Base-by-base conservation (phyloP, 1,140 invertebrate genomes). In the Lycorma delicatula region DNA sequence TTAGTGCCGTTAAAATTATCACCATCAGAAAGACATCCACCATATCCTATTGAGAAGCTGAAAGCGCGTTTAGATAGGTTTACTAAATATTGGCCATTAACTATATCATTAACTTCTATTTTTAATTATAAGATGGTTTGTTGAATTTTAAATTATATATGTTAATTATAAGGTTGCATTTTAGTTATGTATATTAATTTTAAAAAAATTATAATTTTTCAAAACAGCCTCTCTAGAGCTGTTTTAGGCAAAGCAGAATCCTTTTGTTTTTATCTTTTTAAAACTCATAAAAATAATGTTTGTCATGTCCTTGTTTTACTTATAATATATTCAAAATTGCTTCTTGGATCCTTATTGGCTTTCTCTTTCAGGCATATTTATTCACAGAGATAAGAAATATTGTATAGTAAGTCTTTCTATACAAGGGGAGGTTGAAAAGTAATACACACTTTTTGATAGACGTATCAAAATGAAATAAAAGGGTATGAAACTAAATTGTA, bases 61-160 rank as follows among this genome's bases (percentile, higher is more conserved):
- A 79, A 84, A 59, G 74, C 80, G 3, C 76, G 83, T 47, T 66
- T 97, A 0, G 82, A 86, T 46, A 75, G 90, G 26, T 79, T 87
- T 58, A 93, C 93, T 0, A 83, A 86, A 48, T 93, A 93, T 72
- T 98, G 93, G 89, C 94, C 95, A 0, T 79, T 97, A 48, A 93
- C 90, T 5, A 91, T 93, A 47, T 88, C 87, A 13, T 86, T 89
- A 3, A 95, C 92, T 0, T 80, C 93, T 11, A 84, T 97, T 63
- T 97, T 91, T 66, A 95, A 94, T 68, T 75, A 95, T 57, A 82
- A 83, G 67, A 82, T 84, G 54, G 87, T 91, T 74, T 80, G 77
- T 74, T 49, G 31, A 22, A 1, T 1, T 22, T 29, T 29, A 38
- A 34, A 6, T 31, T 41, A 22, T 51, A 23, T n/a, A 34, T 34